Conservation (phyloP, 2,113 vertebrate genomes). For the Pollimyrus isidori region DNA sequence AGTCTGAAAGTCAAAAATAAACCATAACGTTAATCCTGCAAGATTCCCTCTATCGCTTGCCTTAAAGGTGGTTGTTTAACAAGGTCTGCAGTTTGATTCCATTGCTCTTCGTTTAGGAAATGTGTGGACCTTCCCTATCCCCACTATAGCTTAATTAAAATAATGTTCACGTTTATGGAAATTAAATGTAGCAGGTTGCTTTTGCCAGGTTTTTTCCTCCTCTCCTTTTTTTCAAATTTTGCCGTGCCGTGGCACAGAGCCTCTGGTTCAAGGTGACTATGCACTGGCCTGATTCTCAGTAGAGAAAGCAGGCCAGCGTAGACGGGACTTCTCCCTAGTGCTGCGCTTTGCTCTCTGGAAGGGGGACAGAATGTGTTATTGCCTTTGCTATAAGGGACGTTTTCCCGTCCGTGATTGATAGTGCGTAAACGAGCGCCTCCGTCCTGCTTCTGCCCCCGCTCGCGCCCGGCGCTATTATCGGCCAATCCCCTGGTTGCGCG, state of each 20-base stretch:
- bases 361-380: conserved; percentile 19
- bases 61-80: conserved; percentile 4
- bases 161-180: neutral
- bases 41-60: neutral
- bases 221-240: neutral
- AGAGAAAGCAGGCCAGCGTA: conserved; percentile 25
- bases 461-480: conserved; percentile 30
- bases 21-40: neutral
- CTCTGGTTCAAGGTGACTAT: conserved; percentile 24
- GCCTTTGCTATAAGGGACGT: conserved; percentile 34
- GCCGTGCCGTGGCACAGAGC: neutral
- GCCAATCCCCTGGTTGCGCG: conserved; percentile 30
- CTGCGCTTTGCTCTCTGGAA: conserved; percentile 21
- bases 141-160: neutral
- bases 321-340: conserved; percentile 27
- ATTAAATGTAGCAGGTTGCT: neutral
- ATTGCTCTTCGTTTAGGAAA: neutral
- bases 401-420: conserved; percentile 31
- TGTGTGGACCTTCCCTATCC: neutral
- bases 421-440: conserved; percentile 30
- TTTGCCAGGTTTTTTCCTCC: neutral
- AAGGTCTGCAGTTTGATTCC: conserved; percentile 2
- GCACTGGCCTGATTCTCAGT: conserved; percentile 29
- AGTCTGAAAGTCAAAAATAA: conserved; percentile 15
- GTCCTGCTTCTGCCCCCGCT: conserved; percentile 35